phyloP scores from a whole-genome alignment of 2,888 invertebrate species.

The Drosophila testacea region DNA sequence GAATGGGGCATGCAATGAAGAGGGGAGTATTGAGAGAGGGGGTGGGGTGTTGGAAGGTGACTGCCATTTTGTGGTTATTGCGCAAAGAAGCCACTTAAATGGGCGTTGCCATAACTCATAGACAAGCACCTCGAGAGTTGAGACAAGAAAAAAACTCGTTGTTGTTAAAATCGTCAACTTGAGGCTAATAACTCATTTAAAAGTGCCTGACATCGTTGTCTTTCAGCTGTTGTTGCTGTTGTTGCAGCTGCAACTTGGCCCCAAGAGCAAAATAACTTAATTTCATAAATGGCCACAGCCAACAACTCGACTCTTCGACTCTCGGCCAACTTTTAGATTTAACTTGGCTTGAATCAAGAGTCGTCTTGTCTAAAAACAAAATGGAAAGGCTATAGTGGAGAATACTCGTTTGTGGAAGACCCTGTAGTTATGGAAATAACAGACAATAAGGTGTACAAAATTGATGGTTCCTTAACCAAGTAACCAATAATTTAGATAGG shows the following conservation, averaged over 20 bases:
- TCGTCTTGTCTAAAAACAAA: conserved; percentile 39
- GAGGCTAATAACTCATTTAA: conserved; percentile 80
- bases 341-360: conserved; percentile 25
- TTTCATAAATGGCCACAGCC: conserved; percentile 82
- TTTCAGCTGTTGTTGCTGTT: conserved; percentile 15
- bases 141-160: neutral
- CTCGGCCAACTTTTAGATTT: neutral
- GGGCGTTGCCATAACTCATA: conserved; percentile 64
- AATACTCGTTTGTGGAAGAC: neutral
- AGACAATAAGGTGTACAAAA: too few species aligned
- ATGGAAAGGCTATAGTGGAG: neutral
- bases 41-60: neutral
- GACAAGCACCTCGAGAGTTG: conserved; percentile 36
- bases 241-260: conserved; percentile 60
- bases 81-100: conserved; percentile 50
- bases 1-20: neutral
- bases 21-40: neutral
- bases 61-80: conserved; percentile 51
- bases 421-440: too few species aligned
- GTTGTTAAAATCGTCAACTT: conserved; percentile 68
- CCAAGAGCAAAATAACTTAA: conserved; percentile 84
- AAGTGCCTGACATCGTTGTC: conserved; percentile 62
- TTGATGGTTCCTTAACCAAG: too few species aligned
- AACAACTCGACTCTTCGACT: conserved; percentile 11
- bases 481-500: too few species aligned